Evolutionary conservation across 2,888 invertebrate genomes (phyloP).

Genomic region (Deilephila porcellus): DNA sequence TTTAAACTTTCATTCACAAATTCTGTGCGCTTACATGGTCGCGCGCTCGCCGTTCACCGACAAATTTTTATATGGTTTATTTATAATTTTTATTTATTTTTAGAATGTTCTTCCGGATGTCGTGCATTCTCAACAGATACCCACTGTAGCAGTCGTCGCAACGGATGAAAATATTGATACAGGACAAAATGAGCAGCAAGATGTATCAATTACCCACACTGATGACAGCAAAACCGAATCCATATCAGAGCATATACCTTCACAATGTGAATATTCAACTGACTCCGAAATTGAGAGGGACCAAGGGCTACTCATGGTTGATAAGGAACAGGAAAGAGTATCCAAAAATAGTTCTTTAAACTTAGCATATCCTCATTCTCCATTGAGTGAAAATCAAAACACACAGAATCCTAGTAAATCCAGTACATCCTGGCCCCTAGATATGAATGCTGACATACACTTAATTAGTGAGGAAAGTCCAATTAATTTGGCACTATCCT

Average conservation of each 20-base stretch:
- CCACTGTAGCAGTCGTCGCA: conserved; percentile 60
- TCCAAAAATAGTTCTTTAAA: conserved; percentile 57
- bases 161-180: conserved; percentile 55
- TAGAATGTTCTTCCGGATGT: conserved; percentile 84
- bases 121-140: conserved; percentile 80
- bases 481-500: conserved; percentile 66
- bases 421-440: conserved; percentile 69
- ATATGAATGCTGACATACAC: conserved; percentile 65
- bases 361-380: conserved; percentile 53
- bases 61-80: conserved; percentile 50
- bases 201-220: conserved; percentile 48
- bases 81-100: conserved; percentile 79
- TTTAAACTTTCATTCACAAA: conserved; percentile 38
- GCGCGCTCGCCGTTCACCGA: conserved; percentile 35
- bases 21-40: conserved; percentile 22
- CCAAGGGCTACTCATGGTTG: conserved; percentile 53
- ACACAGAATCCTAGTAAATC: conserved; percentile 61
- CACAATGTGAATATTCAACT: conserved; percentile 68
- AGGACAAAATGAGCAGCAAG: conserved; percentile 48
- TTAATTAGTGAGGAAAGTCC: conserved; percentile 77
- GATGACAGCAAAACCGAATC: conserved; percentile 71
- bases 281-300: conserved; percentile 60
- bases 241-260: conserved; percentile 77
- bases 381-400: conserved; percentile 58
- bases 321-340: conserved; percentile 51